These are phyloP conservation scores for Thelaira solivaga DNA, from an alignment of 2,888 invertebrate species.

Conservation along the genomic window DNA sequence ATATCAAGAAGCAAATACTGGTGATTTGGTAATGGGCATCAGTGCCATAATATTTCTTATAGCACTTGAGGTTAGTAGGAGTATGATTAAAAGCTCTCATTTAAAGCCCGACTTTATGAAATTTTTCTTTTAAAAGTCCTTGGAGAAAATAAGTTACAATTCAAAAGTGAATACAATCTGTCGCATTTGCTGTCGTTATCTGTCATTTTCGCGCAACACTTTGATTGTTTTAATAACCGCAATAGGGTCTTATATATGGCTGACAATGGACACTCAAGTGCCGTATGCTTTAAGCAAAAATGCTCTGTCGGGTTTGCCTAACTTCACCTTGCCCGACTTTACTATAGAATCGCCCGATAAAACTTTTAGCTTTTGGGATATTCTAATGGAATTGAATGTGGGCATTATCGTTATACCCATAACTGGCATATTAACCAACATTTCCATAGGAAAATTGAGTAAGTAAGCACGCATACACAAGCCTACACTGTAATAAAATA, in stretches of 20 bases:
- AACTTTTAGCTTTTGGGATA: constrained; percentile 80
- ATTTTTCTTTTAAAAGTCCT: constrained; percentile 77
- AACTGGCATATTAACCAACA: constrained; percentile 92
- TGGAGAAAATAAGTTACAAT: constrained; percentile 79
- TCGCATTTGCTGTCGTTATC: constrained; percentile 81
- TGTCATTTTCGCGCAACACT: constrained; percentile 88
- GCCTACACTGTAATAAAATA: background rate
- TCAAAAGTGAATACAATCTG: constrained; percentile 72
- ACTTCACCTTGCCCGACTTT: constrained; percentile 82
- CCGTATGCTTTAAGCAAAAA: constrained; percentile 79
- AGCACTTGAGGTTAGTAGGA: constrained; percentile 80
- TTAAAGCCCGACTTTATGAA: background rate
- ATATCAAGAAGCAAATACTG: constrained; percentile 79
- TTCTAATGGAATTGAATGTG: constrained; percentile 84
- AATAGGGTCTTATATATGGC: constrained; percentile 79
- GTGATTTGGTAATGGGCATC: constrained; percentile 83
- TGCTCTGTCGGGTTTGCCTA: constrained; percentile 84
- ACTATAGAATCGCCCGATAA: constrained; percentile 79
- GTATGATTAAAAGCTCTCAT: background rate
- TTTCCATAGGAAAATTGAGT: constrained; percentile 97
- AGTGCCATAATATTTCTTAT: constrained; percentile 83
- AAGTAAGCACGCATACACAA: constrained; percentile 73
- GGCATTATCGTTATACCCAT: constrained; percentile 90
- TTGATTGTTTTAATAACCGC: constrained; percentile 84
- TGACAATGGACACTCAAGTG: constrained; percentile 78